Evolutionary conservation across 2,888 invertebrate genomes (phyloP).

Genomic region (Stegophylla sp.): DNA sequence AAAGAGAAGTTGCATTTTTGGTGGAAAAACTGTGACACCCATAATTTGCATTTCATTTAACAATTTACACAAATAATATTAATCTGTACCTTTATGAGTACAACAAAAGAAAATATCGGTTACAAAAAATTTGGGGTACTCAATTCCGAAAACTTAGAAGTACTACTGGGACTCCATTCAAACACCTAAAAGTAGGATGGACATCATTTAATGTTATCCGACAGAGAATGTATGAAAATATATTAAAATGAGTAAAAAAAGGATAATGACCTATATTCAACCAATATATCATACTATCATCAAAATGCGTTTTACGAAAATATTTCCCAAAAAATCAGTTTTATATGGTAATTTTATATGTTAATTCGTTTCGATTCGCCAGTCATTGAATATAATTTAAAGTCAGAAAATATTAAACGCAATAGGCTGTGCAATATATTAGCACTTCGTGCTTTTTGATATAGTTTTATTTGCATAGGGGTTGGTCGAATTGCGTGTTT

Average conservation of each 20-base stretch:
- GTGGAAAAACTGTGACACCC: too few relatives aligned
- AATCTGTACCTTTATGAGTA: not conserved
- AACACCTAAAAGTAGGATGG: too few relatives aligned
- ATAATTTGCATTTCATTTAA: not conserved
- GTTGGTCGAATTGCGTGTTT: not conserved
- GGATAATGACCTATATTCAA: not conserved
- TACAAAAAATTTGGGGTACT: too few relatives aligned
- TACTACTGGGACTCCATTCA: too few relatives aligned
- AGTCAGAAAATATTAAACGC: constrained; percentile 2
- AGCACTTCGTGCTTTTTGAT: constrained; percentile 41
- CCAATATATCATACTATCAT: not conserved
- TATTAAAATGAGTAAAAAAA: not conserved
- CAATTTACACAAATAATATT: not conserved
- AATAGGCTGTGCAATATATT: not conserved
- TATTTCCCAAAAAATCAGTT: not conserved
- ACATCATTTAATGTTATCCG: too few relatives aligned
- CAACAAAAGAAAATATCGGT: not conserved
- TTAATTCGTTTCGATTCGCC: constrained; percentile 14
- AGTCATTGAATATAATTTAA: constrained; percentile 26
- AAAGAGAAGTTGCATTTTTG: too few relatives aligned
- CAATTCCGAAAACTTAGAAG: too few relatives aligned
- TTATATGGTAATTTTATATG: not conserved
- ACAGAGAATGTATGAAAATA: too few relatives aligned
- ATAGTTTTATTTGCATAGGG: constrained; percentile 28
- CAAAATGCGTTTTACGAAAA: not conserved